These are phyloP conservation scores for Cuculus canorus DNA, from an alignment of 2,797 vertebrate genomes.

Conservation along the genomic window DNA sequence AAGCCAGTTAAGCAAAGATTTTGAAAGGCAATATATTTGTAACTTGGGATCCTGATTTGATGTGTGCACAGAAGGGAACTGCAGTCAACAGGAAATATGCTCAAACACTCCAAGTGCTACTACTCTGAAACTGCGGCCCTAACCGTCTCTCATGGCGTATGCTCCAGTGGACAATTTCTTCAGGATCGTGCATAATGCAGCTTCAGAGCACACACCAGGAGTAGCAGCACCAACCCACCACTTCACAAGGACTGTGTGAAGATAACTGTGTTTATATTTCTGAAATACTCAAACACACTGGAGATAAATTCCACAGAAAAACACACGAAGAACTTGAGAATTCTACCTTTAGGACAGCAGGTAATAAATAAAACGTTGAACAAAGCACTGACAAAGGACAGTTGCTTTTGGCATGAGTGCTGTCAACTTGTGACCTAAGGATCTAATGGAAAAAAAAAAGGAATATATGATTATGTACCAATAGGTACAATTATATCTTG, in stretches of 20 bases:
- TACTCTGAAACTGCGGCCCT: neutral
- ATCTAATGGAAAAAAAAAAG: neutral
- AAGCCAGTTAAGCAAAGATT: neutral
- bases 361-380: neutral
- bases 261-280: neutral
- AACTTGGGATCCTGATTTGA: neutral
- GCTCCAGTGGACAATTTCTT: neutral
- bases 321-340: neutral
- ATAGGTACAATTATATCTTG: neutral
- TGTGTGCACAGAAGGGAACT: neutral
- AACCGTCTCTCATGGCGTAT: fast-evolving
- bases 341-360: neutral
- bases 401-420: neutral
- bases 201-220: neutral
- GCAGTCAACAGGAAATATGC: neutral
- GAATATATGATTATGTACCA: neutral
- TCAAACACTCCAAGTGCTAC: neutral
- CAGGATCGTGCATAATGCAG: neutral
- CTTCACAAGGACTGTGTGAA: neutral
- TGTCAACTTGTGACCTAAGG: neutral
- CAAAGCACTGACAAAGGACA: neutral
- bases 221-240: neutral
- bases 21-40: neutral
- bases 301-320: neutral
- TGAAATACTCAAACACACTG: neutral